phyloP scores from a whole-genome alignment of 2,888 invertebrate genomes.

The Drosophila suboccidentalis region DNA sequence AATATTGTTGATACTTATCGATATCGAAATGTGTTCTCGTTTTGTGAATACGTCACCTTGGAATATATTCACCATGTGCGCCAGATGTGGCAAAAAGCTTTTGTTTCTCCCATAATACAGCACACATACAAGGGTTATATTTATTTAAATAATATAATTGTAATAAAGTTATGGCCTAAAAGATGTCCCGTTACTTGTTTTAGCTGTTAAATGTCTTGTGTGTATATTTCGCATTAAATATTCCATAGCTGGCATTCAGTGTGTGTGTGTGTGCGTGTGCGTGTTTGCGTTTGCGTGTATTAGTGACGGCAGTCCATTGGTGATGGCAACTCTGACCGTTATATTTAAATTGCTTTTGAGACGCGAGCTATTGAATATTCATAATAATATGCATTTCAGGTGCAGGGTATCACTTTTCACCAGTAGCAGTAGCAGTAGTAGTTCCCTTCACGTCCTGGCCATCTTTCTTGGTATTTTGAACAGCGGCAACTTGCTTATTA shows the following conservation, averaged over 20 bases:
- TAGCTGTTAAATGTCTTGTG: not conserved
- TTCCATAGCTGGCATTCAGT: not conserved
- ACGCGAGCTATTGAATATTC: constrained; percentile 5
- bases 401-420: constrained; percentile 10
- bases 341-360: constrained; percentile 22
- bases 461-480: constrained; percentile 20
- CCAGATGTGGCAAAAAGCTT: constrained; percentile 17
- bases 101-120: not conserved
- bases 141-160: constrained; percentile 5
- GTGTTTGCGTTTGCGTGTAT: not conserved
- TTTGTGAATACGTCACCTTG: not conserved
- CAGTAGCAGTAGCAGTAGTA: not conserved
- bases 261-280: not conserved
- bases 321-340: constrained; percentile 23
- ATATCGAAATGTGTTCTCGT: not conserved
- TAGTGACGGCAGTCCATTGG: not conserved
- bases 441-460: constrained; percentile 20
- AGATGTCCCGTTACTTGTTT: not conserved
- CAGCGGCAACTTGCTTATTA: constrained; percentile 45
- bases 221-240: not conserved
- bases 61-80: not conserved
- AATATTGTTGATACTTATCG: not conserved
- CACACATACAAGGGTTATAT: not conserved
- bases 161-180: constrained; percentile 1
- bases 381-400: constrained; percentile 1